These are phyloP conservation scores for Aurelia aurita DNA, from an alignment of 30 jellyfish, hydroid and myxozoan genomes.

Conservation along the genomic window DNA sequence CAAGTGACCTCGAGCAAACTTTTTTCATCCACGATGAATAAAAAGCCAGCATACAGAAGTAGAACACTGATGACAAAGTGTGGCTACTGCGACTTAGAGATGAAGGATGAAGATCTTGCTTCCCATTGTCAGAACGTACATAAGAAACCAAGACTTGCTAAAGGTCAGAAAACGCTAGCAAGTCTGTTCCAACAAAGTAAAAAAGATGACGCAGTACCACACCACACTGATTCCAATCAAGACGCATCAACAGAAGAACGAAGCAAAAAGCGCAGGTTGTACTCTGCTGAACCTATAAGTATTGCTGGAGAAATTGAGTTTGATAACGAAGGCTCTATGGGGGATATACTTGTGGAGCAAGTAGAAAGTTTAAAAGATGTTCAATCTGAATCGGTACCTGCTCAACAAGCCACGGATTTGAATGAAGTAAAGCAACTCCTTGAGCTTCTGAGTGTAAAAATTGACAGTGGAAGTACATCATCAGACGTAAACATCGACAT, in stretches of 20 bases:
- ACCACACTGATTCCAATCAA: not conserved
- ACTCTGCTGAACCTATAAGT: no score
- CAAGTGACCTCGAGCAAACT: not conserved
- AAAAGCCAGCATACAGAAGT: not conserved
- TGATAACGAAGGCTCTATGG: no score
- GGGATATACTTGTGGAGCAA: no score
- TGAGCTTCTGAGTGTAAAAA: no score
- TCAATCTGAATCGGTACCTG: no score
- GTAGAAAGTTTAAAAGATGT: no score
- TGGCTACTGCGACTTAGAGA: not conserved
- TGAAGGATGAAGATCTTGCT: not conserved
- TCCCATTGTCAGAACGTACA: not conserved
- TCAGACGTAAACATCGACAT: no score
- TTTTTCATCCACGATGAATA: not conserved
- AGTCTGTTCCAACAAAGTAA: not conserved
- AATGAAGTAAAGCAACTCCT: no score
- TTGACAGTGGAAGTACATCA: no score
- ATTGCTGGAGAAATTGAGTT: no score
- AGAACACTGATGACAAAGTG: constrained; percentile 4
- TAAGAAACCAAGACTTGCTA: constrained; percentile 1
- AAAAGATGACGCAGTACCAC: not conserved
- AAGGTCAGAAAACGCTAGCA: not conserved
- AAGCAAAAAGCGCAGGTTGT: no score
- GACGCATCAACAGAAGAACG: not conserved
- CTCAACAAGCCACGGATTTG: no score